These are phyloP conservation scores for Drosophila lacertosa DNA, from an alignment of 1,140 invertebrate genomes.

Conservation along the genomic window DNA sequence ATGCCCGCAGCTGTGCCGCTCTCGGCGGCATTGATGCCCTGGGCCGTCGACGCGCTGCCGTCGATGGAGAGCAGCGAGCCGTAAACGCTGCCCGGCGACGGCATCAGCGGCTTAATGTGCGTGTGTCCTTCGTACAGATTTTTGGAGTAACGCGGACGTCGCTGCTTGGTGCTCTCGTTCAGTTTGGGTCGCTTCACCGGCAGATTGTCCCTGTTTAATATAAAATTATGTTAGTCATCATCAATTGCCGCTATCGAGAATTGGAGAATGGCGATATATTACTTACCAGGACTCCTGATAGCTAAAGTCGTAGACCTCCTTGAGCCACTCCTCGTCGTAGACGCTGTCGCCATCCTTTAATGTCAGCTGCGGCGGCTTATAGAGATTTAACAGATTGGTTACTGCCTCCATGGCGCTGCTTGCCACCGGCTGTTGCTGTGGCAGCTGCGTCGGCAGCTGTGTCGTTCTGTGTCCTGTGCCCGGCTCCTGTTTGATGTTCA, in stretches of 20 bases:
- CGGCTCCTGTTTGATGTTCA: slow-evolving; percentile 61
- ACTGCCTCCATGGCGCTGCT: slow-evolving; percentile 62
- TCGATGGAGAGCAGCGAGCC: slow-evolving; percentile 71
- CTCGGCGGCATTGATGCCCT: not conserved
- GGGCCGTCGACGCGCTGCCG: slow-evolving; percentile 25
- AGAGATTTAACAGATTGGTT: slow-evolving; percentile 71
- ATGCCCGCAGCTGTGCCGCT: slow-evolving; percentile 20
- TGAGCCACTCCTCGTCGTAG: slow-evolving; percentile 91
- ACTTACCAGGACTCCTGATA: slow-evolving; percentile 92
- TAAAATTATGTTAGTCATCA: no score
- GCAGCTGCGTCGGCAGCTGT: not conserved
- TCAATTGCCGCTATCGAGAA: no score
- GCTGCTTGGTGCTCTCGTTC: slow-evolving; percentile 76
- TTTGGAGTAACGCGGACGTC: slow-evolving; percentile 63
- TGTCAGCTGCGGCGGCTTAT: slow-evolving; percentile 90
- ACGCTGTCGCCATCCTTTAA: slow-evolving; percentile 90
- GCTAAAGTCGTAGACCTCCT: slow-evolving; percentile 94
- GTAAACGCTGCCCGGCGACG: slow-evolving; percentile 74
- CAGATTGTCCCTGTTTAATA: slow-evolving; percentile 89
- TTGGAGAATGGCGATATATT: no score
- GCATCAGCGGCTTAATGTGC: slow-evolving; percentile 85
- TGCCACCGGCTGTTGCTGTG: slow-evolving; percentile 1
- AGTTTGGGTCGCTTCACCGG: slow-evolving; percentile 93
- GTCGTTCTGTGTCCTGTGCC: slow-evolving; percentile 26
- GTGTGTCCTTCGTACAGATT: slow-evolving; percentile 87